Evolutionary conservation across 2,888 invertebrate species (phyloP).

Genomic region (Ctenicera cuprea): DNA sequence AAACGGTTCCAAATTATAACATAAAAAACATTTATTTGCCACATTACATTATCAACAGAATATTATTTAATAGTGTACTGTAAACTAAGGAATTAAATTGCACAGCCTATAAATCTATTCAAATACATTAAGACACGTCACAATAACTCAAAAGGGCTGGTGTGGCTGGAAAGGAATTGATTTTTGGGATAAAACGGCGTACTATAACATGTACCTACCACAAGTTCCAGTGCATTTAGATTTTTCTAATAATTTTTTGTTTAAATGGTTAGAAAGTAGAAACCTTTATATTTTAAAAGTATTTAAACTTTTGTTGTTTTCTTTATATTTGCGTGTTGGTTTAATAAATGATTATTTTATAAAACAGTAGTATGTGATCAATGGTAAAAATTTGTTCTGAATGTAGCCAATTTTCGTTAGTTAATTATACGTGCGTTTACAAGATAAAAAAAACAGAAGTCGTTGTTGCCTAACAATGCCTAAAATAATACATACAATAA

Average conservation of each 20-base stretch:
- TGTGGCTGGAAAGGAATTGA: constrained; percentile 96
- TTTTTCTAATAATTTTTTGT: constrained; percentile 7
- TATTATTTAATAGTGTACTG: constrained; percentile 2
- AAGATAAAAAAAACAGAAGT: no score
- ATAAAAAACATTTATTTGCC: not conserved
- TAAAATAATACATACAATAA: no score
- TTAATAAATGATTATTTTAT: constrained; percentile 7
- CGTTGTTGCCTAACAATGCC: no score
- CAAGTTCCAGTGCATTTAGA: constrained; percentile 76
- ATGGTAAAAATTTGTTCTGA: no score
- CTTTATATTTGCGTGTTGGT: constrained; percentile 9
- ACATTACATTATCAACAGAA: constrained; percentile 1
- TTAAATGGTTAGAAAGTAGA: not conserved
- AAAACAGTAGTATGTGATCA: no score
- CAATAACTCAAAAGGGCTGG: constrained; percentile 87
- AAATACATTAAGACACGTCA: constrained; percentile 57
- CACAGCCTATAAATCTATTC: constrained; percentile 56
- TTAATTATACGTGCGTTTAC: no score
- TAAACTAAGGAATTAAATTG: constrained; percentile 42
- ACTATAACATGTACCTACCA: constrained; percentile 98
- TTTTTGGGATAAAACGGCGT: constrained; percentile 97
- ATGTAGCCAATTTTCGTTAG: no score
- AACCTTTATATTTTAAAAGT: constrained; percentile 1
- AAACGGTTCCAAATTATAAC: not conserved
- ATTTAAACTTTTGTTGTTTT: constrained; percentile 23